Percentiles rank a stretch among this genome's conserved stretches.
phyloP scores from a whole-genome alignment of 2,113 vertebrate genomes.

The Cathartes aura region DNA sequence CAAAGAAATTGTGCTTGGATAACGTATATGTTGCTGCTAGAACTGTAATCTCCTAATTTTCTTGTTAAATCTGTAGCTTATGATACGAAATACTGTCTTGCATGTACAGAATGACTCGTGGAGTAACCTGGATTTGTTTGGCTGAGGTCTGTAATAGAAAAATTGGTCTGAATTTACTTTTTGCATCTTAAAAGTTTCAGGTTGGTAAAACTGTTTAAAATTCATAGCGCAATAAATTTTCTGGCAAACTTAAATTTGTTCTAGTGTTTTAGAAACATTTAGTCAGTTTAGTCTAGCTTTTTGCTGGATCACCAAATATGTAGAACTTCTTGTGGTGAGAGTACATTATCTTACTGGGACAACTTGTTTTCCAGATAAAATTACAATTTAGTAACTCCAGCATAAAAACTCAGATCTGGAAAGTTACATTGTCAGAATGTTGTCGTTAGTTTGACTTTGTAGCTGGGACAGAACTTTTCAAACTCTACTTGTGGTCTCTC shows the following conservation, averaged over 20 bases:
- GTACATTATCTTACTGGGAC: neutral
- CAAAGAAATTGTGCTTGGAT: neutral
- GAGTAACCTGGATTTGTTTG: neutral
- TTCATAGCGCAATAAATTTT: neutral
- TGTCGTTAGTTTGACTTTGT: neutral
- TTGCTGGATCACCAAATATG: neutral
- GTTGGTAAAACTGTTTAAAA: neutral
- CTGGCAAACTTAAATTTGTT: neutral
- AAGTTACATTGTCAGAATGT: neutral
- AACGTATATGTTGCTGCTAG: neutral
- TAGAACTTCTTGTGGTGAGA: neutral
- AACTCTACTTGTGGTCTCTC: constrained; percentile 44
- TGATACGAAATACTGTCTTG: neutral
- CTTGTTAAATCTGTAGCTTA: neutral
- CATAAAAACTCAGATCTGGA: neutral
- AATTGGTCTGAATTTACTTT: neutral
- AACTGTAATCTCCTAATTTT: neutral
- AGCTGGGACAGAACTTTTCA: neutral
- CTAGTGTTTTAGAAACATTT: neutral
- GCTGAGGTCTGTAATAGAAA: neutral
- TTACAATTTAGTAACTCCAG: neutral
- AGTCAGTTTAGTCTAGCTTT: neutral
- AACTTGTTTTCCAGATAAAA: neutral
- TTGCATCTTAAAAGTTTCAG: neutral
- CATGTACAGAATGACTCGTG: neutral